Evolutionary conservation across 1,140 invertebrate genomes (phyloP), one percentile per base, ranked within the genome.

Genomic region (Drosophila dunni): DNA sequence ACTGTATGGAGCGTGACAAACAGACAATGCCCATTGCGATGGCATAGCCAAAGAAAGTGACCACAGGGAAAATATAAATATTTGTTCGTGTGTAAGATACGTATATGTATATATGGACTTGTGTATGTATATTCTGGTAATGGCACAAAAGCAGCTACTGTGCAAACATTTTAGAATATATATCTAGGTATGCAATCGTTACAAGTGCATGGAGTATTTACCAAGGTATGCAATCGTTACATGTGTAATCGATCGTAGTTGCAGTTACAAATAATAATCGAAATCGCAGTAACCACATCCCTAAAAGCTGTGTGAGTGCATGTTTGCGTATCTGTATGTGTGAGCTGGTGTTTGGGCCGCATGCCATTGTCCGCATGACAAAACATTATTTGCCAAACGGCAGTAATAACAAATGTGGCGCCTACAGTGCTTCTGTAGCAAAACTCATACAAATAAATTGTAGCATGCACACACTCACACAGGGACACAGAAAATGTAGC

Each of bases 1-100:
- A 57, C 67, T 72, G 53, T 20, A 38, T 70, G 72, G 83, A 83
- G 83, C 75, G 65, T 79, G 79, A 88, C 76, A 67, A 79, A 56
- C 65, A 64, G 79, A 76, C 71, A 73, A 79, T 82, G 79, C 71
- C 73, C 70, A 82, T 86, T 62, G 64, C 71, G 10, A 62, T 36
- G 44, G 29, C 29, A 66, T 38, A 63, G 56, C 60, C 48, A 65
- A 75, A 67, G 20, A 33, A 50, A 68, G 58, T 48, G 63, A 40
- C 33, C 34, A 42, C 9, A 76, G 58, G 56, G 24, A 20, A 11
- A 24, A 29, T 58, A 51, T 44, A 33, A 29, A 60, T 58, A 38
- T 9, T 48, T 62, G 10, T 48, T 11, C 42, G 6, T 45, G 17
- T 54, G 36, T 24, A 45, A 13, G 17, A 20, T 20, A 20, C 17